These are phyloP conservation scores for Malacoctenus gilli DNA, from an alignment of 2,797 vertebrate species.

Conservation along the genomic window DNA sequence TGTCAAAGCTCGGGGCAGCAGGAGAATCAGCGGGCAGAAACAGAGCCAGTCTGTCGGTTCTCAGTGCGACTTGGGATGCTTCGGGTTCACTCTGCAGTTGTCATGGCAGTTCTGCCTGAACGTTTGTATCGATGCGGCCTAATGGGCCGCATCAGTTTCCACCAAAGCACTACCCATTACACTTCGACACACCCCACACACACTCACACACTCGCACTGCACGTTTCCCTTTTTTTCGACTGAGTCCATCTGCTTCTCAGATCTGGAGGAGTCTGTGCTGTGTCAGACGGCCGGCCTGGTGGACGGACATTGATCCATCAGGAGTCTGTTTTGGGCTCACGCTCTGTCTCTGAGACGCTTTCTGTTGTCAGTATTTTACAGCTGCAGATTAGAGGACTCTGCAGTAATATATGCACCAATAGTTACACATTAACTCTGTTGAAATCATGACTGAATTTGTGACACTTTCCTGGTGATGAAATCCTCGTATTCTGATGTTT, in stretches of 20 bases:
- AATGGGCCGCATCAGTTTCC: slow-evolving; percentile 58
- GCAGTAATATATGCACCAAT: too few relatives aligned
- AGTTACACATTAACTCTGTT: too few relatives aligned
- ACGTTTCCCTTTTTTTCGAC: slow-evolving; percentile 6
- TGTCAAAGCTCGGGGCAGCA: too few relatives aligned
- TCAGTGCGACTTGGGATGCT: slow-evolving; percentile 61
- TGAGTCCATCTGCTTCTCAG: slow-evolving; percentile 17
- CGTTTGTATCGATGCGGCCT: slow-evolving; percentile 60
- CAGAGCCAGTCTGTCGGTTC: slow-evolving; percentile 30
- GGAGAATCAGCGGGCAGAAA: slow-evolving; percentile 10
- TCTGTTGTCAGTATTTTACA: neutral
- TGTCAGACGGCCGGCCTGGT: slow-evolving; percentile 40
- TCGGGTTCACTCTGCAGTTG: slow-evolving; percentile 64
- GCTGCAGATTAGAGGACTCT: neutral
- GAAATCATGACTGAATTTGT: too few relatives aligned
- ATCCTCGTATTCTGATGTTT: too few relatives aligned
- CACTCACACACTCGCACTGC: slow-evolving; percentile 29
- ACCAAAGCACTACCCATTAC: slow-evolving; percentile 25
- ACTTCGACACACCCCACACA: too few relatives aligned
- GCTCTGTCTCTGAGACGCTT: too few relatives aligned
- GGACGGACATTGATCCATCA: slow-evolving; percentile 25
- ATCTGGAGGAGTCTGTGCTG: slow-evolving; percentile 18
- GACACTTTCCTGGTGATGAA: too few relatives aligned
- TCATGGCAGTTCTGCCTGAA: slow-evolving; percentile 70
- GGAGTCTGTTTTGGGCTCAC: slow-evolving; percentile 25